These are phyloP conservation scores for Ovis aries DNA, from an alignment of 2,113 vertebrate species.

Conservation along the genomic window ARS-UI_Ramb_v3.0 NC_056064.1:54463001-54463500, in stretches of 20 bases:
- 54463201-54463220: not conserved
- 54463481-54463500: not conserved
- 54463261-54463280: not conserved
- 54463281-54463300: not conserved
- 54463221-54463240: not conserved
- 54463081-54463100: not conserved
- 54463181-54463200: not conserved
- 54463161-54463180: not conserved
- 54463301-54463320: not conserved
- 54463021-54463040: not conserved
- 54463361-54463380: not conserved
- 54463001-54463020: not conserved
- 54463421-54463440: not conserved
- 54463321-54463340: accelerated
- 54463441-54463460: not conserved
- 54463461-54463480: not conserved
- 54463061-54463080: not conserved
- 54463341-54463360: not conserved
- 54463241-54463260: not conserved
- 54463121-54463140: not conserved
- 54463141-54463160: not conserved
- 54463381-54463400: not conserved
- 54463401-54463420: not conserved
- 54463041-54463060: not conserved
- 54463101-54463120: not conserved